Base-by-base conservation (phyloP, 30 jellyfish, hydroid and myxozoan genomes). In the Turritopsis dohrnii region DNA sequence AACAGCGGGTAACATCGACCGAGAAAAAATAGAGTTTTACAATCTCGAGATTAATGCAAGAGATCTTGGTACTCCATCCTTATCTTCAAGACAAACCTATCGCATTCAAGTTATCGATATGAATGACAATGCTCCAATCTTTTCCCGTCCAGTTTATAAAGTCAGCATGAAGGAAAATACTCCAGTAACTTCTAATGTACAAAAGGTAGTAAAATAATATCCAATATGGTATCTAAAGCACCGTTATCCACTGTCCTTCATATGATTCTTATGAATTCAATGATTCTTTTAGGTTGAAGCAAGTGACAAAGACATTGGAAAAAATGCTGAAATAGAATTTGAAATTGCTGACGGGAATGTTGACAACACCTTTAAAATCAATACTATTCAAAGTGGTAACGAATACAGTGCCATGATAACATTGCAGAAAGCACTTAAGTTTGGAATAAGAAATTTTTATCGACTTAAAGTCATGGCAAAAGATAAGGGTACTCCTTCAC, bases 51-150 rank as follows among this genome's bases (percentile, higher is more conserved):
- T 93, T 29, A 28, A 53, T 21, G 98, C 96, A 20, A 83, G 80
- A 41, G 98, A 93, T 79, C 85, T 72, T 18, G 87, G 79, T 1
- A 74, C 54, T 28, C 80, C 80, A 25, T 93, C 97, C 65, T 95
- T 89, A 76, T 84, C 86, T 66, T 92, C 91, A 16, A 76, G 92
- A 1, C 79, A 93, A 19, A 87, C 73, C 20, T 85, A 83, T 52
- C 65, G 52, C 26, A 86, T 93, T 8, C 79, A 25, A 27, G 93
- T 93, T 1, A 79, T 52, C 0, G 98, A 93, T 66, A 75, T n/a
- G 26, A 93, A 93, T 66, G 98, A 93, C 66, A 82, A 93, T 66
- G 54, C 79, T 21, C 98, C 98, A 19, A 76, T 27, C 21, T 93
- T 93, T 79, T n/a, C 54, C 54, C 65, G 76, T 29, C 52, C 96